Percentiles rank a stretch among this genome's conserved stretches.
These are phyloP conservation scores for Megatriorchis doriae DNA, from an alignment of 2,113 vertebrate genomes.

Conservation along the genomic window DNA sequence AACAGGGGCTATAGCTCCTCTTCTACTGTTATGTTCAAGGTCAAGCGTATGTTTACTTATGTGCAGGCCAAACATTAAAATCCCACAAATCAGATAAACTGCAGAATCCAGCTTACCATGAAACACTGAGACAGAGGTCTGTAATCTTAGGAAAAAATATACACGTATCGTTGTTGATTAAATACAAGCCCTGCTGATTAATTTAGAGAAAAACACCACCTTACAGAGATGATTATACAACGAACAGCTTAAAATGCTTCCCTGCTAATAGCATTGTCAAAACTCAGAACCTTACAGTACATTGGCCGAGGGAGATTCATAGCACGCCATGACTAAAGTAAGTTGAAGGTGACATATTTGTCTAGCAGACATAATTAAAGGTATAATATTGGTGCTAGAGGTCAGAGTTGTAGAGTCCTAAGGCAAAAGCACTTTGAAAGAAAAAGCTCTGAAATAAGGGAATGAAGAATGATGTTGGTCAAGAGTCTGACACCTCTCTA, in stretches of 20 bases:
- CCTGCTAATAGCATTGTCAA: not conserved
- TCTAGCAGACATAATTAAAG: slow-evolving; percentile 61
- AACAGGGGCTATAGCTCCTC: not conserved
- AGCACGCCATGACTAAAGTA: not conserved
- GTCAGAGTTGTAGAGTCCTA: slow-evolving; percentile 61
- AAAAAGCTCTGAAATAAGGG: slow-evolving; percentile 50
- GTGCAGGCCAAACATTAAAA: not conserved
- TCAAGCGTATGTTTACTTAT: not conserved
- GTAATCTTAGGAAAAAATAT: not conserved
- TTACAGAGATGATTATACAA: not conserved
- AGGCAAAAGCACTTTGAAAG: slow-evolving; percentile 54
- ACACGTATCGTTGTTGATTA: not conserved
- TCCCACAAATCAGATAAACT: slow-evolving; percentile 22
- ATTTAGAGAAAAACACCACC: not conserved
- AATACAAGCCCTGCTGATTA: slow-evolving; percentile 14
- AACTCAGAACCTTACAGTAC: not conserved
- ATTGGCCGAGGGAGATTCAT: not conserved
- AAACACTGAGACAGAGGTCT: not conserved
- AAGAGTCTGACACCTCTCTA: slow-evolving; percentile 48
- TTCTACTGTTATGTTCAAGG: not conserved
- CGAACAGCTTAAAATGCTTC: not conserved
- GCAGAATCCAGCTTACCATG: not conserved
- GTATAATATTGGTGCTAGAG: slow-evolving; percentile 40
- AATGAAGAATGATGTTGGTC: slow-evolving; percentile 70
- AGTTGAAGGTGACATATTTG: slow-evolving; percentile 36